Conservation (phyloP, 2,888 invertebrate species). For the Clitarchus hookeri region DNA sequence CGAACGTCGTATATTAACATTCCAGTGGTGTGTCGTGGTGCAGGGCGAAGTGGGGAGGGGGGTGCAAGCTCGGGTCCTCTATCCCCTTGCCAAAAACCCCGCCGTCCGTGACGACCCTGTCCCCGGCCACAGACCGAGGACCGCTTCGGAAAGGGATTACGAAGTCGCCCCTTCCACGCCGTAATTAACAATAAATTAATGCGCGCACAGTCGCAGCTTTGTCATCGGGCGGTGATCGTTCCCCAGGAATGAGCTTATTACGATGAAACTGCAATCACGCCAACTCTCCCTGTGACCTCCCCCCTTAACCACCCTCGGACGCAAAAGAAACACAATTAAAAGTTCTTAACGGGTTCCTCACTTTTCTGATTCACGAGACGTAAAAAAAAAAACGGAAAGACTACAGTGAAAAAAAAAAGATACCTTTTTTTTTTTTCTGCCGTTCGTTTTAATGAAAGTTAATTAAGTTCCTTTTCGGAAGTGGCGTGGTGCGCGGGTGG, state of each 20-base stretch:
- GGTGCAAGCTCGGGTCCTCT: background rate
- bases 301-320: background rate
- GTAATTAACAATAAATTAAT: background rate
- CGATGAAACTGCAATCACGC: background rate
- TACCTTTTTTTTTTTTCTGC: background rate
- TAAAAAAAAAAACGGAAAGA: conserved; percentile 15
- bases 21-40: background rate
- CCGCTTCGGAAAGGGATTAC: conserved; percentile 4
- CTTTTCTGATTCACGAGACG: background rate
- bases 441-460: conserved; percentile 29
- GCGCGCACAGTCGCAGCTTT: background rate
- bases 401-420: conserved; percentile 2
- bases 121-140: background rate
- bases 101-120: background rate
- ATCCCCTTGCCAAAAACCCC: background rate
- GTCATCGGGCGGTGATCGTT: background rate
- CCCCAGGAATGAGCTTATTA: background rate
- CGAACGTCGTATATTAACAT: background rate
- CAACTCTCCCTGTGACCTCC: background rate
- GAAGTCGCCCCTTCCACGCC: background rate
- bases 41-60: background rate
- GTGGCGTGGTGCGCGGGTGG: conserved; percentile 18
- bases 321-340: background rate
- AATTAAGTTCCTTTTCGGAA: conserved; percentile 33
- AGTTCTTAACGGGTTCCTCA: conserved; percentile 8